phyloP scores from a whole-genome alignment of 2,113 vertebrate species.

The Nibea albiflora region DNA sequence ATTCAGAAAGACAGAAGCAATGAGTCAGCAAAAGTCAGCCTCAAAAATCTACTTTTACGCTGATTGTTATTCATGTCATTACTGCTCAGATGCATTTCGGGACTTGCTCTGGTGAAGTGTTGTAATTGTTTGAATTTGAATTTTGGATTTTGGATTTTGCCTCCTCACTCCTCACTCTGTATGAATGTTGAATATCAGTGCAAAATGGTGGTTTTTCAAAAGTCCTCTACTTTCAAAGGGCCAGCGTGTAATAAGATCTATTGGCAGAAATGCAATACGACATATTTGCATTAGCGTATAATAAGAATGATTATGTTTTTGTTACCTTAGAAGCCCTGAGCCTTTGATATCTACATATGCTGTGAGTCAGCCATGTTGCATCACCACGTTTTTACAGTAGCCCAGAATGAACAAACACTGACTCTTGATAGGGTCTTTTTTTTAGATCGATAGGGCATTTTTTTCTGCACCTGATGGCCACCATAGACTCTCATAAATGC shows the following conservation, averaged over 20 bases:
- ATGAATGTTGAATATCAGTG: background rate
- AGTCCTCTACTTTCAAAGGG: background rate
- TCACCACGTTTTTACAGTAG: too few relatives aligned
- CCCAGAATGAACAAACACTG: too few relatives aligned
- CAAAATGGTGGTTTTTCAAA: background rate
- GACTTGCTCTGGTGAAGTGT: background rate
- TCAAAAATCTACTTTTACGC: conserved; percentile 1
- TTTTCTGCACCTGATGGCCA: too few relatives aligned
- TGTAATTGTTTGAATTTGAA: background rate
- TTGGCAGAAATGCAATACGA: too few relatives aligned
- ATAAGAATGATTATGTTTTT: too few relatives aligned
- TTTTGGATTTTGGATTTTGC: background rate
- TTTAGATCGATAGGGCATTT: too few relatives aligned
- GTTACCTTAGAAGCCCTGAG: too few relatives aligned
- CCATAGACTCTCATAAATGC: too few relatives aligned
- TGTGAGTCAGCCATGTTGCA: too few relatives aligned
- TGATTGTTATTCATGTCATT: background rate
- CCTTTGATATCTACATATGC: too few relatives aligned
- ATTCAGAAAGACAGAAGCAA: background rate
- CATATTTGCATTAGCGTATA: too few relatives aligned
- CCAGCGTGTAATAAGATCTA: background rate
- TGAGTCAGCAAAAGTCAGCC: background rate
- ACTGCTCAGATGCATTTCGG: background rate
- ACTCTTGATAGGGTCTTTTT: too few relatives aligned
- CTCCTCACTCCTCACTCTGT: background rate